These are phyloP conservation scores for Rousettus madagascariensis DNA, from an alignment of 2,797 vertebrate genomes.

Conservation along the genomic window DNA sequence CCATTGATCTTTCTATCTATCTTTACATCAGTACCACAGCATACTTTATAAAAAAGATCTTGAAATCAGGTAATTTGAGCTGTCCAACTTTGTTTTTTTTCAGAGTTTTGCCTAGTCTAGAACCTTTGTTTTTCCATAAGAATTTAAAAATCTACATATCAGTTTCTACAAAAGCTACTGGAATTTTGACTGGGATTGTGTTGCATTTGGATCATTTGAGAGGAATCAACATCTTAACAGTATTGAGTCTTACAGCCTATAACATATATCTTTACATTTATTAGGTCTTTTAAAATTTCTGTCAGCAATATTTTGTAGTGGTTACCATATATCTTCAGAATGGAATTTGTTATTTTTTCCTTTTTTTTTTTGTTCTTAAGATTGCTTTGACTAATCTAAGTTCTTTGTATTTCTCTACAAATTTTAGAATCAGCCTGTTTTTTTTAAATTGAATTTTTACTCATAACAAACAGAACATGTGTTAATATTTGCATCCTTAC, in stretches of 20 bases:
- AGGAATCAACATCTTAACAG: not conserved
- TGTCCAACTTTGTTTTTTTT: not conserved
- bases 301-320: constrained; percentile 16
- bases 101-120: constrained; percentile 20
- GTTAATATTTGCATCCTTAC: constrained; percentile 29
- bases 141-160: constrained; percentile 16
- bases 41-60: constrained; percentile 2
- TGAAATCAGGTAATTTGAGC: not conserved
- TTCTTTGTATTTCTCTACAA: not conserved
- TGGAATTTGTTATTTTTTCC: not conserved
- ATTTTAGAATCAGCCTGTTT: not conserved
- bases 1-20: not conserved
- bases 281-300: not conserved
- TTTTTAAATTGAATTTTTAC: constrained; percentile 32
- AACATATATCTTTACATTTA: constrained; percentile 22
- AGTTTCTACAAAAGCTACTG: not conserved
- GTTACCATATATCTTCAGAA: not conserved
- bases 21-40: not conserved
- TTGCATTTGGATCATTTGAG: constrained; percentile 20
- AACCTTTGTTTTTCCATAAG: not conserved
- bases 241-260: not conserved
- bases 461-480: not conserved
- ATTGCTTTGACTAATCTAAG: not conserved
- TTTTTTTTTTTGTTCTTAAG: not conserved
- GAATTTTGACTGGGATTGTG: constrained; percentile 31